Conservation (phyloP, 2,113 vertebrate species). For the Smithornis capensis region DNA sequence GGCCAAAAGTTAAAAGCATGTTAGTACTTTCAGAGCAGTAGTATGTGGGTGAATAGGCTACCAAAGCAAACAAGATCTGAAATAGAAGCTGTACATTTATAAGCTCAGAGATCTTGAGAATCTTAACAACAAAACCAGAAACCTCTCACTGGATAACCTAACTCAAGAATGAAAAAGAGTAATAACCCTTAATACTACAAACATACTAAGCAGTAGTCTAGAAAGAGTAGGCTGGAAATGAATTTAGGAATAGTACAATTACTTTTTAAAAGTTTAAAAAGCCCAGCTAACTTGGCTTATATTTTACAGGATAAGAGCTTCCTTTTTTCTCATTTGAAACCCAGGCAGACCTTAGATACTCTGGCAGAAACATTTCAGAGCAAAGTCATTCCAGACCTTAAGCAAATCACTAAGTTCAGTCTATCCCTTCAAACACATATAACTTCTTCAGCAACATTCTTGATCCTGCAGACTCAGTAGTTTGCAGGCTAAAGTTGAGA, state of each 20-base stretch:
- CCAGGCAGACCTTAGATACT: constrained; percentile 72
- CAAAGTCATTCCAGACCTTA: constrained; percentile 78
- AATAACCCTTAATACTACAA: background rate
- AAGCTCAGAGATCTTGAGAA: background rate
- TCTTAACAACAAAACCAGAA: background rate
- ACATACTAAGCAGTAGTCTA: background rate
- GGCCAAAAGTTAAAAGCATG: background rate
- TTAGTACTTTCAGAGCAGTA: background rate
- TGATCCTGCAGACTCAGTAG: constrained; percentile 67
- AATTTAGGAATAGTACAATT: background rate
- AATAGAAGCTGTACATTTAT: background rate
- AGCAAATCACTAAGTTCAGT: constrained; percentile 79
- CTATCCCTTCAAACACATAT: constrained; percentile 72
- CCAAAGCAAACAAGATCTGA: background rate
- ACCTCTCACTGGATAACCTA: background rate
- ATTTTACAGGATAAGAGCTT: background rate
- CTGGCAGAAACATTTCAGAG: constrained; percentile 71
- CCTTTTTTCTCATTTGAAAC: background rate
- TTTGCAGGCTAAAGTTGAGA: background rate
- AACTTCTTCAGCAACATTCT: constrained; percentile 83
- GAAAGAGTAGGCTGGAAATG: background rate
- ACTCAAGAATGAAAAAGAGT: background rate
- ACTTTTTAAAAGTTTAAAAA: background rate
- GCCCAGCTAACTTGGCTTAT: background rate
- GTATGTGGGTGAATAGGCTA: background rate